phyloP scores from a whole-genome alignment of 2,113 vertebrate species.

The Myocastor coypus region DNA sequence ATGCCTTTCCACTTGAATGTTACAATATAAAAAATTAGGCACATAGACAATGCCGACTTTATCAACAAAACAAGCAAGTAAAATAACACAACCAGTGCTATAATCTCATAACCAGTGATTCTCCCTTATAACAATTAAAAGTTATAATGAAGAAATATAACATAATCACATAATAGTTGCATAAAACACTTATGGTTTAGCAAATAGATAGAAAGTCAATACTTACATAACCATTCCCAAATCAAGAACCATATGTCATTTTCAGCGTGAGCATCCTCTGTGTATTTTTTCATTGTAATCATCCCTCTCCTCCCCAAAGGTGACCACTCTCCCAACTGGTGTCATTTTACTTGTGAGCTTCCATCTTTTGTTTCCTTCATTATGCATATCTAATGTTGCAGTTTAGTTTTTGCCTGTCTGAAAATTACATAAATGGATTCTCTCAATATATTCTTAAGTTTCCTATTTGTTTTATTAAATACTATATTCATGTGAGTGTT shows the following conservation, averaged over 20 bases:
- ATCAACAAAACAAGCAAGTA: background rate
- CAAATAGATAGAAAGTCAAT: background rate
- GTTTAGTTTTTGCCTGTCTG: background rate
- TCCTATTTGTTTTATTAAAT: background rate
- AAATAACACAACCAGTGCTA: background rate
- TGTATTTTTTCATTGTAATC: background rate
- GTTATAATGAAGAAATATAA: background rate
- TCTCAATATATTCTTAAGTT: background rate
- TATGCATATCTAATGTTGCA: background rate
- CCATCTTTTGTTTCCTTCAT: background rate
- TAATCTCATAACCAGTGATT: background rate
- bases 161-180: background rate
- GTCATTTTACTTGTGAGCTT: background rate
- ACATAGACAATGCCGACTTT: background rate
- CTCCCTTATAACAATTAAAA: background rate
- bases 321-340: background rate
- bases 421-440: background rate
- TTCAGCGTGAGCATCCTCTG: background rate
- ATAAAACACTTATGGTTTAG: background rate
- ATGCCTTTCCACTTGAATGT: background rate
- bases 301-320: background rate
- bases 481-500: background rate
- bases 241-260: background rate
- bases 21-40: background rate
- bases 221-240: background rate